Evolutionary conservation across 2,888 invertebrate species (phyloP), one percentile per base, ranked within the genome.

Genomic region (Bugula neritina): DNA sequence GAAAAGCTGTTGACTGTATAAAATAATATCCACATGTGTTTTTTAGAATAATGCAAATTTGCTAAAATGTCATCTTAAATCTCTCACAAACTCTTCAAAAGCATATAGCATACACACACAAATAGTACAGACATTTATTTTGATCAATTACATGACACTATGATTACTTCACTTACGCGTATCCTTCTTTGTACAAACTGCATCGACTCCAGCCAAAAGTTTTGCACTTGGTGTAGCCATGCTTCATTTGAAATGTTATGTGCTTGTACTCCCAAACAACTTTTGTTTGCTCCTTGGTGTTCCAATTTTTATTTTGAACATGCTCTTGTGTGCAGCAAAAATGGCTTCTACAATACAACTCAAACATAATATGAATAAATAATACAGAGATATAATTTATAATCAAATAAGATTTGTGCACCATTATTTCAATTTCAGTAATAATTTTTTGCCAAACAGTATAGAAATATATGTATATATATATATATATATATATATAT

Each of bases 231-330:
- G 63, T 63, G 34, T 63, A 63, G 29, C 63, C 63, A 34, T 21
- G 21, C 63, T 63, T 63, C 31, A 31, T 13, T 3, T 63, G 2
- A 27, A 63, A 63, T 2, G 63, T 63, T 13, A 63, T 31, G 13
- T 3, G 27, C 17, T 31, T 27, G 27, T 63, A 63, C 31, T 63
- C 63, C 27, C 25, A 63, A 27, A 63, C 63, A 34, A 63, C 34
- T 27, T 63, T 63, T 5, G 63, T 63, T 13, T 63, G 63, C 13
- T 63, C 63, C 13, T 63, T 63, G 31, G 63, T 63, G 34, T 63
- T 63, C 63, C 63, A 63, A 3, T 29, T 63, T n/a, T 63, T 63
- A 34, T 63, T 34, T n/a, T 63, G 63, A 34, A 63, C 31, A n/a
- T 63, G 63, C 31, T 63, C 31, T 34, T 63, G 63, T 13, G 27